These are phyloP conservation scores for Luperina nickerlii DNA, from an alignment of 2,888 invertebrate species.

Conservation along the genomic window DNA sequence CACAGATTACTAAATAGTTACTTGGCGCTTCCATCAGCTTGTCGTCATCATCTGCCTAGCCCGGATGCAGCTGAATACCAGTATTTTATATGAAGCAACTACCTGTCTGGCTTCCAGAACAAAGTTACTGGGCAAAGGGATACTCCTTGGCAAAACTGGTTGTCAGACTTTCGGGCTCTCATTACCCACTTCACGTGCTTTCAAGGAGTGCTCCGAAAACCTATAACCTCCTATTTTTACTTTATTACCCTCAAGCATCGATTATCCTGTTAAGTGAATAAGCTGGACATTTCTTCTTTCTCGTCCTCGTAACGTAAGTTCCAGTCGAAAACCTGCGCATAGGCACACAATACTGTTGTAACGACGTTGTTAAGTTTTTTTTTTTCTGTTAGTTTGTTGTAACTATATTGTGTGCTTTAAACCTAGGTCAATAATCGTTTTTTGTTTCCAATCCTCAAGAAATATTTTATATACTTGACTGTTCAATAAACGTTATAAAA, in stretches of 20 bases:
- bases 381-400: background rate
- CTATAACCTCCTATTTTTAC: background rate
- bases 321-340: background rate
- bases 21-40: background rate
- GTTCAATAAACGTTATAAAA: background rate
- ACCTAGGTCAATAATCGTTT: background rate
- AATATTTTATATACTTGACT: no score
- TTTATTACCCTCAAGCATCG: background rate
- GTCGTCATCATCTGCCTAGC: background rate
- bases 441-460: background rate
- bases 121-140: background rate
- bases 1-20: no score
- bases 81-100: background rate
- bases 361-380: no score
- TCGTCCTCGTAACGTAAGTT: background rate
- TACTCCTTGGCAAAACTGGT: background rate
- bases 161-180: background rate
- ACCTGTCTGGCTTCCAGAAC: background rate
- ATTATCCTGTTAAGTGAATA: background rate
- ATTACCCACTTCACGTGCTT: background rate
- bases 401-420: background rate
- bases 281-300: background rate
- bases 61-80: background rate
- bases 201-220: background rate
- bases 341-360: background rate